Percentiles rank a stretch among this genome's conserved stretches.
These are phyloP conservation scores for Etheostoma perlongum DNA, from an alignment of 2,797 vertebrate species.

Conservation along the genomic window DNA sequence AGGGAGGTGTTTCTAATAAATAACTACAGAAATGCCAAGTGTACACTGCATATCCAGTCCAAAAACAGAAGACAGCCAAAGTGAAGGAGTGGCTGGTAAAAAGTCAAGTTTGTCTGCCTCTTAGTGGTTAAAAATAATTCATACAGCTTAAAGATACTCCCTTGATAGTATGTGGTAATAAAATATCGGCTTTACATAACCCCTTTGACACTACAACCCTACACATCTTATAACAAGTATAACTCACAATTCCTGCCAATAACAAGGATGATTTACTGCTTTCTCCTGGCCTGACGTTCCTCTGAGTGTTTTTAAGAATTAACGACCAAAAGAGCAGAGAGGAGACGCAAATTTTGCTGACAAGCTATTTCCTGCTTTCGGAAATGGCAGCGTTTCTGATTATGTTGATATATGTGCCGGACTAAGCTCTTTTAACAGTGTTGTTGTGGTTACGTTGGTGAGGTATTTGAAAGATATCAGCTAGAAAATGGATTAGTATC, in stretches of 20 bases:
- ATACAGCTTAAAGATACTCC: not conserved
- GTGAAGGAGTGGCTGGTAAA: not conserved
- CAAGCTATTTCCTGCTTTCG: slow-evolving; percentile 44
- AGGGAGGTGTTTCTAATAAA: not conserved
- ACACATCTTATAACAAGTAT: slow-evolving; percentile 18
- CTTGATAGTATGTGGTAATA: not conserved
- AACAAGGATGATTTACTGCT: slow-evolving; percentile 27
- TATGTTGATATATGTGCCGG: slow-evolving; percentile 49
- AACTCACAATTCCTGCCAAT: slow-evolving; percentile 37
- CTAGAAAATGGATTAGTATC: slow-evolving; percentile 20
- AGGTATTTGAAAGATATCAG: slow-evolving; percentile 43
- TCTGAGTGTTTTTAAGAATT: slow-evolving; percentile 38
- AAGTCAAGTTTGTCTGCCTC: not conserved
- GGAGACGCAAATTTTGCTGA: slow-evolving; percentile 53
- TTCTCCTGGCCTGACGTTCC: slow-evolving; percentile 8
- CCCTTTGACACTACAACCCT: not conserved
- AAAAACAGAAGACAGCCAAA: not conserved
- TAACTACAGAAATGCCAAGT: not conserved
- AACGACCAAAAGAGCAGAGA: slow-evolving; percentile 39
- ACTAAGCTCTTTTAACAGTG: slow-evolving; percentile 44
- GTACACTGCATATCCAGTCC: too few relatives aligned
- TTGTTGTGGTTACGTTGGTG: slow-evolving; percentile 40
- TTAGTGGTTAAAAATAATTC: not conserved
- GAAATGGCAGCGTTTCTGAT: slow-evolving; percentile 48
- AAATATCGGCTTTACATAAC: not conserved